Conservation (phyloP, 2,888 invertebrate genomes). For the Halictus ligatus region DNA sequence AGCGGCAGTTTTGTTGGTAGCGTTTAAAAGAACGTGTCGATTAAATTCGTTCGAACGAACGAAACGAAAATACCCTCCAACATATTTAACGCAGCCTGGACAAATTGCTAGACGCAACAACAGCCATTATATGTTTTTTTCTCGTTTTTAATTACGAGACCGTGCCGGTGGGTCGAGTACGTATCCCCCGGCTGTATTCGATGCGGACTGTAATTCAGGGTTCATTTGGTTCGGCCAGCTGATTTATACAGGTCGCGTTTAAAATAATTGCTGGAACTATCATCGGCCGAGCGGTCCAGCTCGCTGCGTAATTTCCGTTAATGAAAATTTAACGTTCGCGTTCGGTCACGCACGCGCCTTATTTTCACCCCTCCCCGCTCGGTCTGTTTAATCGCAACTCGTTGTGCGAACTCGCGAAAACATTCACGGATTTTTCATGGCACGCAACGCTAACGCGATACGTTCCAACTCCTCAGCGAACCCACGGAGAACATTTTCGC, state of each 20-base stretch:
- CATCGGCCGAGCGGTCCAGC: constrained; percentile 45
- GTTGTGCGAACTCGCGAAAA: constrained; percentile 10
- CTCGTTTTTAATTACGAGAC: constrained; percentile 66
- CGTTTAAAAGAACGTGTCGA: neutral
- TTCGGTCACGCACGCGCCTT: constrained; percentile 43
- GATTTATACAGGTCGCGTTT: constrained; percentile 74
- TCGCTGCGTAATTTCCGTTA: constrained; percentile 75
- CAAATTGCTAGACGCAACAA: constrained; percentile 32
- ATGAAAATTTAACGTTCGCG: constrained; percentile 76
- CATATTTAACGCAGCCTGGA: constrained; percentile 36
- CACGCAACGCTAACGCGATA: neutral
- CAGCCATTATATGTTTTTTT: constrained; percentile 57
- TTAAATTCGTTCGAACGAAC: neutral
- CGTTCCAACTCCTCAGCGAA: no score
- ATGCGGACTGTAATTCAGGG: constrained; percentile 55
- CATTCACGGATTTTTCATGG: constrained; percentile 4
- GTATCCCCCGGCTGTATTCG: constrained; percentile 39
- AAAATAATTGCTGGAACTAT: constrained; percentile 75
- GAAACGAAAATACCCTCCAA: neutral
- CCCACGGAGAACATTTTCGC: no score
- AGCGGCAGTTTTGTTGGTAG: no score
- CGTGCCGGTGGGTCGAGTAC: constrained; percentile 19
- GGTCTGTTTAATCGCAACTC: neutral
- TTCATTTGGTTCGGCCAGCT: constrained; percentile 70
- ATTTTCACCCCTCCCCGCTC: neutral